These are phyloP conservation scores for Cynaeus angustus DNA, from an alignment of 2,888 invertebrate genomes.

Conservation along the genomic window DNA sequence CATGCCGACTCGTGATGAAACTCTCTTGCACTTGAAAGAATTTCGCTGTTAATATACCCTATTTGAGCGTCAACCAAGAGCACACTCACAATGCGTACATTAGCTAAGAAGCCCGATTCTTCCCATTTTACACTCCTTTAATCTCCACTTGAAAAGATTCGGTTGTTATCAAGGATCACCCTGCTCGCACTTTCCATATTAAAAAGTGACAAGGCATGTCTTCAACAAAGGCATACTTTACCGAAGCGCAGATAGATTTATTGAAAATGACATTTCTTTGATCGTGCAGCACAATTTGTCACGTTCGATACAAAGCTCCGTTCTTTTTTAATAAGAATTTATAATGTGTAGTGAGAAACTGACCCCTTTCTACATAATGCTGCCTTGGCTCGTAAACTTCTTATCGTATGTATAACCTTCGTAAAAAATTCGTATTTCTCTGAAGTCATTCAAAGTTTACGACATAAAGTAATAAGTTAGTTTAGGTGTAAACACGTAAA, in stretches of 20 bases:
- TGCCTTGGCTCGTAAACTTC: constrained; percentile 19
- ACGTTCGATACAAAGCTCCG: constrained; percentile 29
- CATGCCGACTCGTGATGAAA: constrained; percentile 24
- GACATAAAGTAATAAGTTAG: constrained; percentile 27
- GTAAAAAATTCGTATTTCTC: constrained; percentile 30
- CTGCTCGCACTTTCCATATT: constrained; percentile 30
- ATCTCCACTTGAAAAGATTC: constrained; percentile 30
- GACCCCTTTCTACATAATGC: constrained; percentile 27
- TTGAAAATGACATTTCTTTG: constrained; percentile 38
- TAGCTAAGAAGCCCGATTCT: constrained; percentile 22
- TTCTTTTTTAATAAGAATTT: constrained; percentile 36
- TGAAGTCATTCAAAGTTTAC: constrained; percentile 32
- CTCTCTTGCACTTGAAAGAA: constrained; percentile 34
- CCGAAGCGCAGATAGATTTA: constrained; percentile 37
- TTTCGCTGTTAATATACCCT: constrained; percentile 27
- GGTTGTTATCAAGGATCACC: constrained; percentile 20
- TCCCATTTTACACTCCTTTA: constrained; percentile 43
- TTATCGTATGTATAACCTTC: constrained; percentile 15
- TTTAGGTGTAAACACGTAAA: constrained; percentile 30
- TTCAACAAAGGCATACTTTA: constrained; percentile 39
- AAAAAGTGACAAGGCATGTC: constrained; percentile 45
- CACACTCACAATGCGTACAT: constrained; percentile 25
- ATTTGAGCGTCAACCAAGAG: constrained; percentile 2
- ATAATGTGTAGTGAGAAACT: constrained; percentile 24
- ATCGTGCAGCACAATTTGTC: constrained; percentile 36